A percentile compares a stretch with the other conserved stretches of the same genome.
Evolutionary conservation across 1,140 invertebrate genomes (phyloP).

Genomic region (Drosophila asahinai): DNA sequence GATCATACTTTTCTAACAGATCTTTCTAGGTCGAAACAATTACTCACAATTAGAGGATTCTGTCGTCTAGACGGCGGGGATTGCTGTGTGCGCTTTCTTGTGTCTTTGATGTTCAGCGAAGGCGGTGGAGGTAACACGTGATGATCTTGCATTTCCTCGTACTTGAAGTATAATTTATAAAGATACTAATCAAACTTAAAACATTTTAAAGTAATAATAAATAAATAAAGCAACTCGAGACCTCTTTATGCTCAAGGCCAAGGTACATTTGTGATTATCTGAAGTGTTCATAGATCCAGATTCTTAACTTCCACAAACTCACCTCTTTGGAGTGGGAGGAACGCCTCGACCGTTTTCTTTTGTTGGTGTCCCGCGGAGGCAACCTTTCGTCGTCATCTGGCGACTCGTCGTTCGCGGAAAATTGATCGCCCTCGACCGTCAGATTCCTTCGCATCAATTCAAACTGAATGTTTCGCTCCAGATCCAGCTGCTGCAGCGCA

Average conservation of each 20-base stretch:
- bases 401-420: not conserved
- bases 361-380: not conserved
- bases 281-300: not conserved
- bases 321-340: not conserved
- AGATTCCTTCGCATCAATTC: constrained; percentile 60
- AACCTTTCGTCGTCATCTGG: not conserved
- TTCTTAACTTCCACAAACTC: not conserved
- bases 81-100: not conserved
- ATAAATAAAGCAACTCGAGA: not conserved
- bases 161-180: not conserved
- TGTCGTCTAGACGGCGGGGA: not conserved
- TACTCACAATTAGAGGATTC: not conserved
- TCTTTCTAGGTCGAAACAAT: not conserved
- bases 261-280: no score
- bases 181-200: not conserved
- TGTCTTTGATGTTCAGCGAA: no score
- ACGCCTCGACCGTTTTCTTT: not conserved
- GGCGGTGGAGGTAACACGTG: not conserved
- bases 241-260: no score
- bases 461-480: constrained; percentile 55
- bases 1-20: not conserved
- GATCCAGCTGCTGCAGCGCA: constrained; percentile 17
- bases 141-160: not conserved
- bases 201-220: not conserved
- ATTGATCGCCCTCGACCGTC: not conserved